Evolutionary conservation across 2,888 invertebrate species (phyloP).

Genomic region (Hemithea aestivaria): DNA sequence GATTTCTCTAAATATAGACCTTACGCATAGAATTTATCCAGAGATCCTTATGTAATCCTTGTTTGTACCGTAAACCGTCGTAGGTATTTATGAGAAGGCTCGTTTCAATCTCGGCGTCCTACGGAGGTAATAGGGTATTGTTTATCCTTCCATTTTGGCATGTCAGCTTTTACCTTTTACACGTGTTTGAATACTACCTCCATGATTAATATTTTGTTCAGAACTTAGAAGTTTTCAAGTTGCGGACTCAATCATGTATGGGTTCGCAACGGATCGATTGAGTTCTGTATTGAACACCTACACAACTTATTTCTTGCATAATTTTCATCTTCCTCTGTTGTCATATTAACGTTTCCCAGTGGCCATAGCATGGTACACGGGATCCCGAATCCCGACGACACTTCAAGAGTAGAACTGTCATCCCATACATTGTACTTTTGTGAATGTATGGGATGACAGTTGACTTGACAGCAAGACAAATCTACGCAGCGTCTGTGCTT

Average conservation of each 20-base stretch:
- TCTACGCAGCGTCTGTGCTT: no score
- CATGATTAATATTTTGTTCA: conserved; percentile 38
- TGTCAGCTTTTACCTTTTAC: conserved; percentile 45
- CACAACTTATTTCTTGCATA: no score
- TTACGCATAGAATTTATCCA: conserved; percentile 15
- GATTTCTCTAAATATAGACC: conserved; percentile 10
- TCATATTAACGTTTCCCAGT: no score
- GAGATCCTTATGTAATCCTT: conserved; percentile 24
- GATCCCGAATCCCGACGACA: no score
- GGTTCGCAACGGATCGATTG: conserved; percentile 44
- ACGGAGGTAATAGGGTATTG: conserved; percentile 47
- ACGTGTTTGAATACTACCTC: conserved; percentile 45
- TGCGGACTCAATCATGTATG: conserved; percentile 28
- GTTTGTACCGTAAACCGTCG: conserved; percentile 28
- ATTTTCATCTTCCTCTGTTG: no score
- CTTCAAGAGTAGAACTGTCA: no score
- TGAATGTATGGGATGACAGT: no score
- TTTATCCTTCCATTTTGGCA: conserved; percentile 44
- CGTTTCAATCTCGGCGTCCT: conserved; percentile 46
- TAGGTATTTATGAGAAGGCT: conserved; percentile 44
- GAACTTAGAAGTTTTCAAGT: no score
- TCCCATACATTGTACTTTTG: no score
- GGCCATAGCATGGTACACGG: no score
- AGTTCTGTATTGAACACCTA: no score
- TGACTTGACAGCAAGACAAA: no score